phyloP scores from a whole-genome alignment of 1,140 invertebrate species.

The Neoseiulus cucumeris region DNA sequence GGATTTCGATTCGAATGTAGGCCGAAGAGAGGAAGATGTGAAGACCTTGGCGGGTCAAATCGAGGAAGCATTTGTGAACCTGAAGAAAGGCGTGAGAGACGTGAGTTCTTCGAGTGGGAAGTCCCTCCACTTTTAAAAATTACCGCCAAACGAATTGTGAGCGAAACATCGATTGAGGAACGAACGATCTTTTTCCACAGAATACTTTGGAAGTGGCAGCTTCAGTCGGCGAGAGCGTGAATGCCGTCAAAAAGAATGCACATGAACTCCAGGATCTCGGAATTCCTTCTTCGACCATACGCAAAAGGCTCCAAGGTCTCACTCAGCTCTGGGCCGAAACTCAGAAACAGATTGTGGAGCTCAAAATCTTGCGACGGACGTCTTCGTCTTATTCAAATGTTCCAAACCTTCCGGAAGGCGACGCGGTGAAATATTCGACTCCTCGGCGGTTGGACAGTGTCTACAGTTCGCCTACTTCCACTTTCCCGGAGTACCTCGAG shows the following conservation, averaged over 20 bases:
- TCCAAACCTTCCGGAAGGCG: neutral
- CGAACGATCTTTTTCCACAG: neutral
- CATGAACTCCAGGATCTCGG: constrained; percentile 5
- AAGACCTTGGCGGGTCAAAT: neutral
- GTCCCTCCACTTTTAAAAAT: too few species aligned
- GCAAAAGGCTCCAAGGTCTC: neutral
- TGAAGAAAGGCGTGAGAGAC: neutral
- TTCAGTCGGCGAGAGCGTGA: neutral
- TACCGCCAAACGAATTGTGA: too few species aligned
- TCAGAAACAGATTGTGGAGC: neutral
- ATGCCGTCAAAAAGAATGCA: neutral
- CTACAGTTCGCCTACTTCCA: constrained; percentile 1
- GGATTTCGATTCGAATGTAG: neutral
- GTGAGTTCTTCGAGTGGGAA: neutral
- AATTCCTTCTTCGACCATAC: neutral
- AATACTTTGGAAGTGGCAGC: neutral
- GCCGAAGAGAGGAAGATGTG: neutral
- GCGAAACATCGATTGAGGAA: too few species aligned
- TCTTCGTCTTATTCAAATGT: neutral
- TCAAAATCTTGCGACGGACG: neutral
- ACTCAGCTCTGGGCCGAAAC: neutral
- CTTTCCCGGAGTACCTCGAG: neutral
- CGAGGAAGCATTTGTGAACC: neutral
- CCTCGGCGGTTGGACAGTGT: neutral
- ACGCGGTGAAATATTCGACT: neutral